phyloP scores from a whole-genome alignment of 2,113 vertebrate genomes.

The Thalassoma bifasciatum region DNA sequence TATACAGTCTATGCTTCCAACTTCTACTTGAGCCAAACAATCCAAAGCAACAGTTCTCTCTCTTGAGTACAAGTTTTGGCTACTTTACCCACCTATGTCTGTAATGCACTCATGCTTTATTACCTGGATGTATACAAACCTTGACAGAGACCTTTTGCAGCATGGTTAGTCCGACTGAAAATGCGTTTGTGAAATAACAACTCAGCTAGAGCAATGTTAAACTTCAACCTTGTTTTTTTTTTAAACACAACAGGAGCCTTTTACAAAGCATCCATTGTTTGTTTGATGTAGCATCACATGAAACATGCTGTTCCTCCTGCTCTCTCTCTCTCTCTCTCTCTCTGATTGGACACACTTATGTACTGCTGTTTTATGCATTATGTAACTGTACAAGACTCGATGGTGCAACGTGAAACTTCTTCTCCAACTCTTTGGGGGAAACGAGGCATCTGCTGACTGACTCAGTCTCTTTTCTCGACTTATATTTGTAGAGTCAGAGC shows the following conservation, averaged over 20 bases:
- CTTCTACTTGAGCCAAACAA: too few relatives aligned
- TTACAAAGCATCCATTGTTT: constrained; percentile 1
- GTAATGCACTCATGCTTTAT: too few relatives aligned
- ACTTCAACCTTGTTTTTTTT: background rate
- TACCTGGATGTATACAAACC: too few relatives aligned
- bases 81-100: too few relatives aligned
- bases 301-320: background rate
- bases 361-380: constrained; percentile 27
- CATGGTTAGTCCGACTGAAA: too few relatives aligned
- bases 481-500: constrained; percentile 37
- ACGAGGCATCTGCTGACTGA: constrained; percentile 24
- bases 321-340: background rate
- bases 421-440: constrained; percentile 23
- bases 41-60: too few relatives aligned
- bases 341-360: background rate
- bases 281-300: background rate
- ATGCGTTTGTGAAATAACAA: too few relatives aligned
- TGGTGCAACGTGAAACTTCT: constrained; percentile 24
- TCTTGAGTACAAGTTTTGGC: too few relatives aligned
- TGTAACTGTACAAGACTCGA: constrained; percentile 14
- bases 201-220: too few relatives aligned
- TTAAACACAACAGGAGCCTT: background rate
- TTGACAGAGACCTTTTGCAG: too few relatives aligned
- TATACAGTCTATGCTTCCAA: too few relatives aligned
- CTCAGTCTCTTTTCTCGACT: constrained; percentile 14